These are phyloP conservation scores for Nowickia ferox DNA, from an alignment of 2,888 invertebrate genomes.

Conservation along the genomic window DNA sequence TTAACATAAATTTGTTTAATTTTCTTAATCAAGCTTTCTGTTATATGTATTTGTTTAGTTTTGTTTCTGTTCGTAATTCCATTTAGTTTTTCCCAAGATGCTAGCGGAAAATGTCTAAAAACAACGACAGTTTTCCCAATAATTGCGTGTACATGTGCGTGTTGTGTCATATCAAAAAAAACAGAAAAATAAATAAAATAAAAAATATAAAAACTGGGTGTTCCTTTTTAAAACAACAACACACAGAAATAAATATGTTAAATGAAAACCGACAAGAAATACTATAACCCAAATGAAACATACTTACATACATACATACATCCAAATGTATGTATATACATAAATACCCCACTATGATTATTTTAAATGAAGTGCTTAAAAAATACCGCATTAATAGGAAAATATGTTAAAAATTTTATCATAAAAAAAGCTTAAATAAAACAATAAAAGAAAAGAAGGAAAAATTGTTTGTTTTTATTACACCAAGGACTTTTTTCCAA, in stretches of 20 bases:
- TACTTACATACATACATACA: neutral
- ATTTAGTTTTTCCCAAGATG: constrained; percentile 71
- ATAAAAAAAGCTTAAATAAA: constrained; percentile 14
- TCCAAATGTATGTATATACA: neutral
- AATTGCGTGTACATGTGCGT: constrained; percentile 68
- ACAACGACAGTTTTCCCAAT: constrained; percentile 58
- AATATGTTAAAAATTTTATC: neutral
- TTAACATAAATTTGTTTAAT: constrained; percentile 22
- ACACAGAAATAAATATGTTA: constrained; percentile 28
- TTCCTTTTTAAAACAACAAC: constrained; percentile 47
- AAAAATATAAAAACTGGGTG: constrained; percentile 56
- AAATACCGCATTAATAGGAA: neutral
- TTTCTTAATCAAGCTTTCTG: constrained; percentile 62
- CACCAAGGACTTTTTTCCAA: constrained; percentile 37
- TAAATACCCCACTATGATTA: neutral
- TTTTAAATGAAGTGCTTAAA: constrained; percentile 24
- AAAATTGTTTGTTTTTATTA: constrained; percentile 12
- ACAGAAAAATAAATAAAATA: constrained; percentile 23
- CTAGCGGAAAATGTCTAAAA: constrained; percentile 70
- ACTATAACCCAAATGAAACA: constrained; percentile 22
- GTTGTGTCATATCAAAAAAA: constrained; percentile 63
- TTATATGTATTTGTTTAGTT: constrained; percentile 40
- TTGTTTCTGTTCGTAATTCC: constrained; percentile 34
- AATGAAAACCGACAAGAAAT: neutral
- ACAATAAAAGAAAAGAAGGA: neutral